Base-by-base conservation (phyloP, 2,888 invertebrate genomes). In the Cephus rjabovi region DNA sequence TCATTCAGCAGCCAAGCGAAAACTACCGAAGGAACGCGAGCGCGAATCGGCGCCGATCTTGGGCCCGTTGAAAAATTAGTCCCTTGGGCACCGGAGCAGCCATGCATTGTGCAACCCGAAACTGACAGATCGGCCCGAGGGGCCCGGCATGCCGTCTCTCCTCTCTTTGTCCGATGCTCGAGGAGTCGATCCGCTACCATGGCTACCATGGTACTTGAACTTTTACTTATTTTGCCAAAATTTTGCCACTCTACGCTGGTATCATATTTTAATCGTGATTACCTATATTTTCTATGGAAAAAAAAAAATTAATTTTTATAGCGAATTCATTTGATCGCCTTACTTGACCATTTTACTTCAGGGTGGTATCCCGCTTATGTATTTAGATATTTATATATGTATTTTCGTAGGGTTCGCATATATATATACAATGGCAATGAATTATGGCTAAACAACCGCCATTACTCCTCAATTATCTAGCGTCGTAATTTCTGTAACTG, bases 401-500 rank as follows among this genome's bases (percentile, higher is more conserved):
- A 40, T 40, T 40, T 40, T 40, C 40, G 40, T 15, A 15, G 40
- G 15, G 1, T 40, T 4, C 15, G 40, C 12, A 40, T 40, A 40
- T 40, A 35, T 12, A 37, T 15, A 40, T 11, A 70, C 30, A 33
- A 70, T 31, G 30, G 30, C n/a, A 31, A 70, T 70, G 70, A 70
- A 4, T 70, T 31, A 70, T 70, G 70, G 70, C 31, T 31, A 70
- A 70, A 30, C 70, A 33, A 70, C 31, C 12, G 70, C 70, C 70
- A 70, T 70, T 70, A 70, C n/a, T 70, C 70, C 70, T 70, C 70
- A 70, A 70, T 70, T 70, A 70, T 70, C 70, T 70, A 70, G 31
- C 70, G 70, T 33, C 70, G 70, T 70, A 70, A 70, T 70, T 70
- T 70, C 70, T 70, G 31, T 70, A 70, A 70, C 70, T 70, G n/a